Evolutionary conservation across 1,140 invertebrate genomes (phyloP).

Genomic region (Parapsyche elsis): DNA sequence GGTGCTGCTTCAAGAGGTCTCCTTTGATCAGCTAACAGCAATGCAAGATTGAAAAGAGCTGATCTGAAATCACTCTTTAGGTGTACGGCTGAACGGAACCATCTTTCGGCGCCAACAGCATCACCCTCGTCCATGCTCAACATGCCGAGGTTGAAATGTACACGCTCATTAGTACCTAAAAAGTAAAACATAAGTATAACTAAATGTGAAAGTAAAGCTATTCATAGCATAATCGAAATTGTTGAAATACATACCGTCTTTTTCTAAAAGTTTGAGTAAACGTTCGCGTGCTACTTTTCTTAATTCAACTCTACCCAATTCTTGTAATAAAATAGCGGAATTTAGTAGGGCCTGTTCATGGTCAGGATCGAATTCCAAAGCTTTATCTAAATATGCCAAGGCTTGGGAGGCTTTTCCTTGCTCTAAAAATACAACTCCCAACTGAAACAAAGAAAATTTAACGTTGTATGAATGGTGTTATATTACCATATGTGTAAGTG

Average conservation of each 20-base stretch:
- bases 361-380: constrained; percentile 91
- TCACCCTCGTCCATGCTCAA: constrained; percentile 95
- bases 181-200: constrained; percentile 32
- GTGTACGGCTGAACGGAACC: constrained; percentile 87
- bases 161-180: constrained; percentile 83
- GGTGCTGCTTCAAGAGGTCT: constrained; percentile 91
- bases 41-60: constrained; percentile 93
- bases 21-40: constrained; percentile 88
- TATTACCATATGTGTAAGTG: no score
- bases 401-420: constrained; percentile 92
- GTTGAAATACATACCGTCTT: constrained; percentile 68
- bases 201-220: not conserved
- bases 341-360: constrained; percentile 95
- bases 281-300: constrained; percentile 82
- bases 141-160: constrained; percentile 96
- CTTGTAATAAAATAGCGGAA: constrained; percentile 94
- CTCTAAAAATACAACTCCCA: constrained; percentile 94
- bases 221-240: not conserved
- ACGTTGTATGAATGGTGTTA: no score
- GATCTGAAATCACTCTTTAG: constrained; percentile 89
- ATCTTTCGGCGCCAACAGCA: constrained; percentile 86
- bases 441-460: constrained; percentile 67
- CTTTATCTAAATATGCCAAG: constrained; percentile 91
- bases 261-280: constrained; percentile 83
- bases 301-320: constrained; percentile 82